These are phyloP conservation scores for Acleris cristana DNA, from an alignment of 2,888 invertebrate species.

Conservation along the genomic window DNA sequence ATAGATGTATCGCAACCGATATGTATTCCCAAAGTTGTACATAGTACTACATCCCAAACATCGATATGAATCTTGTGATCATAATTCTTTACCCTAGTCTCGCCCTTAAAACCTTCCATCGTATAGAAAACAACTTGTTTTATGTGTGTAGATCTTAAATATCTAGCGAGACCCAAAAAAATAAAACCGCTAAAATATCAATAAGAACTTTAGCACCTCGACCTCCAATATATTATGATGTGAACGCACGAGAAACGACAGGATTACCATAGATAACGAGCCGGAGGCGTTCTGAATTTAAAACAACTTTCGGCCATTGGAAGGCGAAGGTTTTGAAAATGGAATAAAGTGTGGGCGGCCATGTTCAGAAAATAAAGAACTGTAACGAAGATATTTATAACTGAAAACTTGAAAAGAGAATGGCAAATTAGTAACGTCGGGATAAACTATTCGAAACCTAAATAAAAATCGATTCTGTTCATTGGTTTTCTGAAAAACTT, in stretches of 20 bases:
- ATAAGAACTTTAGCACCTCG: conserved; percentile 10
- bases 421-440: no score
- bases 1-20: no score
- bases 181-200: neutral
- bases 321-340: conserved; percentile 15
- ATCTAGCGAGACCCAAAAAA: neutral
- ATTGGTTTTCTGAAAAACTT: no score
- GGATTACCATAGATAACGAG: conserved; percentile 23
- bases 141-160: neutral
- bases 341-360: conserved; percentile 4
- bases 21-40: no score
- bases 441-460: no score
- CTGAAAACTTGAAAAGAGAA: no score
- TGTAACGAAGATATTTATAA: no score
- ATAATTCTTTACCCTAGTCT: no score
- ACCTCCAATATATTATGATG: conserved; percentile 4
- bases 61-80: no score
- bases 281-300: conserved; percentile 18
- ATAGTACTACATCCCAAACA: no score
- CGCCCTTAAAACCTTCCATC: no score
- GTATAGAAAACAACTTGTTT: neutral
- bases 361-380: conserved; percentile 4
- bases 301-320: conserved; percentile 19
- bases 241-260: neutral
- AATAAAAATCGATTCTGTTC: no score